phyloP scores from a whole-genome alignment of 2,113 vertebrate genomes.

The Limnothrissa miodon region DNA sequence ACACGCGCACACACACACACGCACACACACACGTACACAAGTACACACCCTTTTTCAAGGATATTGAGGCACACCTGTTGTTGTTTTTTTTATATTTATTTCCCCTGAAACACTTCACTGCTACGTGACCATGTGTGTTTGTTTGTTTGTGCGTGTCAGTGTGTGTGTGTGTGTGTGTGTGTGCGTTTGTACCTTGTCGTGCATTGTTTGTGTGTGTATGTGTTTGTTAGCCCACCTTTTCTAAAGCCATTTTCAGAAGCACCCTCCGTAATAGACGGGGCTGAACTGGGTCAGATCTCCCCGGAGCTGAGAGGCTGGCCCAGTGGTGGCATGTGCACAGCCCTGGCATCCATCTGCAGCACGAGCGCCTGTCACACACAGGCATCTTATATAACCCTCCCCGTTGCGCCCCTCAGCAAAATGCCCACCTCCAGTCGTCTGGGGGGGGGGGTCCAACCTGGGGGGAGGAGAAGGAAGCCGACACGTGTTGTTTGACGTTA shows the following conservation, averaged over 20 bases:
- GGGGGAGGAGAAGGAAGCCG: not conserved
- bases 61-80: conserved; percentile 12
- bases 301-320: conserved; percentile 16
- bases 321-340: conserved; percentile 25
- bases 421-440: not conserved
- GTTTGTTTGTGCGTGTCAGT: not conserved
- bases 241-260: not conserved
- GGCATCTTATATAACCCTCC: not conserved
- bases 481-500: not conserved
- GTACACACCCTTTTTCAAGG: not conserved
- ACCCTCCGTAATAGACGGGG: conserved; percentile 18
- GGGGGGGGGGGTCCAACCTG: not conserved
- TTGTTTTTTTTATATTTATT: conserved; percentile 21
- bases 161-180: conserved; percentile 32
- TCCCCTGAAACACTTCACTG: conserved; percentile 46
- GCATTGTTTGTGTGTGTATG: conserved; percentile 39
- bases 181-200: conserved; percentile 42
- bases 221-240: conserved; percentile 38
- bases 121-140: conserved; percentile 55
- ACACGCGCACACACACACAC: conserved; percentile 6
- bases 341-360: conserved; percentile 1
- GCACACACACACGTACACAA: conserved; percentile 26
- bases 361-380: not conserved
- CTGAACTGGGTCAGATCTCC: conserved; percentile 41
- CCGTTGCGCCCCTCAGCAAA: conserved; percentile 1